phyloP scores from a whole-genome alignment of 2,113 vertebrate species.

The Pica pica region DNA sequence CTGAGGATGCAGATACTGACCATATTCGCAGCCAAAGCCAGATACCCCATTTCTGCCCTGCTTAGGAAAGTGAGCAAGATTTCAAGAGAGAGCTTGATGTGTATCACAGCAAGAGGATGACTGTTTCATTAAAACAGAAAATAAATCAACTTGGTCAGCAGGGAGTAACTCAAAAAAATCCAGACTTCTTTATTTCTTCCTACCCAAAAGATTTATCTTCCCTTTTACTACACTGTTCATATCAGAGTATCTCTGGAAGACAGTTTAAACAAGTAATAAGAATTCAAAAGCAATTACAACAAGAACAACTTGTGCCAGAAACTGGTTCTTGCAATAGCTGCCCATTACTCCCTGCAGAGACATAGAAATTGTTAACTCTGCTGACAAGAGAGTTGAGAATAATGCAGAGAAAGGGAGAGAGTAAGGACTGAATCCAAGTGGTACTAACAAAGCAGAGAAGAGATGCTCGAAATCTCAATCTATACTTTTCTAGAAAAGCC shows the following conservation, averaged over 20 bases:
- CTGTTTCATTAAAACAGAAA: background rate
- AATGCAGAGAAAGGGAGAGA: background rate
- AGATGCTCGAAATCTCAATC: background rate
- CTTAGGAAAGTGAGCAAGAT: background rate
- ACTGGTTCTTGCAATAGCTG: background rate
- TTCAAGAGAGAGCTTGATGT: background rate
- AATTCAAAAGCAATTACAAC: slow-evolving; percentile 28
- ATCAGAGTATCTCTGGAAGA: background rate
- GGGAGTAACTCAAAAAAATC: background rate
- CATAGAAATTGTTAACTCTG: background rate
- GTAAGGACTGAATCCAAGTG: background rate
- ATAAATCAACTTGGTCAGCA: background rate
- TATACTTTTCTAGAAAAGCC: background rate
- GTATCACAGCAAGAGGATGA: background rate
- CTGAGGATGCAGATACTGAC: background rate
- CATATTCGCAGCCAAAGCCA: background rate
- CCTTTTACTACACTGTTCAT: background rate
- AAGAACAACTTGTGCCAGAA: slow-evolving; percentile 2
- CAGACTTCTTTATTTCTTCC: background rate
- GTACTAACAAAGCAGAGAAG: background rate
- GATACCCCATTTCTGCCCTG: background rate
- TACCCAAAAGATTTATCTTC: background rate
- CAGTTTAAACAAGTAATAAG: slow-evolving; percentile 16
- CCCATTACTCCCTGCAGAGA: background rate
- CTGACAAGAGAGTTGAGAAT: background rate